A percentile compares a stretch with the other conserved stretches of the same genome.
These are phyloP conservation scores for Scaptodrosophila latifasciaeformis DNA, from an alignment of 2,888 invertebrate species.

Conservation along the genomic window DNA sequence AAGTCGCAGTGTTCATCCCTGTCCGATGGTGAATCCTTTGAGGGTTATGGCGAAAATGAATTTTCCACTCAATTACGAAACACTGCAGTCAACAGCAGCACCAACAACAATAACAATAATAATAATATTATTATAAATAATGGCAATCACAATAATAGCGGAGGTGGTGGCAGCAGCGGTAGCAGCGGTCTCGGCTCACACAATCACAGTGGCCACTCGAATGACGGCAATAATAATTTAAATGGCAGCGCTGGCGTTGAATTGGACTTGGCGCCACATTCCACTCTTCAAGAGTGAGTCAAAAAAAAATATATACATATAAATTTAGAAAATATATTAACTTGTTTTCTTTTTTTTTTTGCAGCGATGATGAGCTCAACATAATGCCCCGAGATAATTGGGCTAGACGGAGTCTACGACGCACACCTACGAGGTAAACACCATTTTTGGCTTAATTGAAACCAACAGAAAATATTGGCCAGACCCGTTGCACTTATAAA, in stretches of 20 bases:
- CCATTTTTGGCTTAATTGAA: no score
- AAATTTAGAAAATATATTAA: conserved; percentile 32
- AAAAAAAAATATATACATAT: neutral
- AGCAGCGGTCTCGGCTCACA: conserved; percentile 14
- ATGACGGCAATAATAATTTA: conserved; percentile 66
- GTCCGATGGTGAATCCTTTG: conserved; percentile 88
- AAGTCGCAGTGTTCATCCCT: conserved; percentile 77
- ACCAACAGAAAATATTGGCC: no score
- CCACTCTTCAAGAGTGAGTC: conserved; percentile 66
- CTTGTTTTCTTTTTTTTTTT: conserved; percentile 46
- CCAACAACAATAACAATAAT: conserved; percentile 20
- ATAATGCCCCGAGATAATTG: conserved; percentile 86
- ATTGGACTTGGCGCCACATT: conserved; percentile 74
- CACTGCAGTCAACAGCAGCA: conserved; percentile 9
- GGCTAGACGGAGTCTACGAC: conserved; percentile 87
- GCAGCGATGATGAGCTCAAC: conserved; percentile 78
- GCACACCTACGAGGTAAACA: conserved; percentile 85
- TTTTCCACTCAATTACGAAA: conserved; percentile 36
- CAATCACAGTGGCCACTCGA: conserved; percentile 56
- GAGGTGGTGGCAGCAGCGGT: conserved; percentile 26
- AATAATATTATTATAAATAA: conserved; percentile 15
- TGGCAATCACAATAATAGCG: conserved; percentile 23
- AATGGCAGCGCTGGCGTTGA: conserved; percentile 70
- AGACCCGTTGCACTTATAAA: no score
- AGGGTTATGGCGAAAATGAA: conserved; percentile 84